Percentiles rank a stretch among this genome's conserved stretches.
Conservation (phyloP, 1,140 invertebrate genomes). For the Penaeus chinensis region DNA sequence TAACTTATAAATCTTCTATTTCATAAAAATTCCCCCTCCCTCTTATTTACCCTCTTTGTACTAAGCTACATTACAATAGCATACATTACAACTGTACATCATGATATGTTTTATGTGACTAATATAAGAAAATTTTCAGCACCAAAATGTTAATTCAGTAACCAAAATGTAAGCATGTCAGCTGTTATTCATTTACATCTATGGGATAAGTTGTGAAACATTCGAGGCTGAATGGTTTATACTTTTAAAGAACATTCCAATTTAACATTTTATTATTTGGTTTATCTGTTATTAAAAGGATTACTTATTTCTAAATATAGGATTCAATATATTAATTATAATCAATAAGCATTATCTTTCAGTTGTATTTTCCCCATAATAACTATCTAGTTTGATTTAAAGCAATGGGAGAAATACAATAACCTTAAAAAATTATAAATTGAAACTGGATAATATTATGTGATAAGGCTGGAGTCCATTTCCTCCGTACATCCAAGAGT, state of each 20-base stretch:
- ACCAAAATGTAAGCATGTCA: constrained; percentile 14
- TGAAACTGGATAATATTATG: neutral
- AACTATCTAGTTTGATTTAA: constrained; percentile 31
- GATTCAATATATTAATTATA: constrained; percentile 25
- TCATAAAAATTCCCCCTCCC: neutral
- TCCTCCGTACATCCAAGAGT: neutral
- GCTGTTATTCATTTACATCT: constrained; percentile 29
- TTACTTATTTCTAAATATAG: constrained; percentile 3
- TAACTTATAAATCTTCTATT: neutral
- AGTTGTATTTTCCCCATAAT: neutral
- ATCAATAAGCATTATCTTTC: neutral
- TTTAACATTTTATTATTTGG: neutral
- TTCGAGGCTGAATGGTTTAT: neutral
- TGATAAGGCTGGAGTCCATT: neutral
- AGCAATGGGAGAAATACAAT: neutral
- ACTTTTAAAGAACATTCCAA: constrained; percentile 39
- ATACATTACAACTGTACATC: constrained; percentile 58
- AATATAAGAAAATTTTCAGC: constrained; percentile 53
- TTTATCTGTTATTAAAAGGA: neutral
- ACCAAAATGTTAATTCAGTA: constrained; percentile 49
- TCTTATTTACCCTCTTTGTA: constrained; percentile 44
- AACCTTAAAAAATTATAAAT: constrained; percentile 6
- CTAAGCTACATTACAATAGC: constrained; percentile 56
- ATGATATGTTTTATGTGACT: constrained; percentile 62
- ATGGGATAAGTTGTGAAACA: neutral